Percentiles rank a stretch among this genome's conserved stretches.
These are phyloP conservation scores for Diaphora mendica DNA, from an alignment of 2,888 invertebrate species.

Conservation along the genomic window DNA sequence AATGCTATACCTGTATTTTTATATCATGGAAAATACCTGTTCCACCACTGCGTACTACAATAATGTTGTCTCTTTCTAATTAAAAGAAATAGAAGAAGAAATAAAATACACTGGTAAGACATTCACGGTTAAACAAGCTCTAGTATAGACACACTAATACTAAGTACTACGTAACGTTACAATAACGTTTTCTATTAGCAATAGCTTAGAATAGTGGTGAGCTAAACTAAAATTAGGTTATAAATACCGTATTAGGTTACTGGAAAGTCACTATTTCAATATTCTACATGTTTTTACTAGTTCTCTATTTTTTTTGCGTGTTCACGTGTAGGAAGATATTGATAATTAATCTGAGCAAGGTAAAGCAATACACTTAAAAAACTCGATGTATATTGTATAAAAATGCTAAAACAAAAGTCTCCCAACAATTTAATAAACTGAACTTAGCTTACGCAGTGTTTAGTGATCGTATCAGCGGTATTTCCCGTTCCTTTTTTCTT, in stretches of 20 bases:
- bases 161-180: background rate
- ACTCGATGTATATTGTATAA: constrained; percentile 62
- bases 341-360: constrained; percentile 35
- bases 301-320: background rate
- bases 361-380: constrained; percentile 29
- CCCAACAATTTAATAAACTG: constrained; percentile 22
- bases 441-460: constrained; percentile 25
- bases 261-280: constrained; percentile 19
- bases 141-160: background rate
- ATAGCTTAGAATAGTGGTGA: constrained; percentile 10
- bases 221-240: background rate
- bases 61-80: background rate
- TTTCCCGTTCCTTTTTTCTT: constrained; percentile 18
- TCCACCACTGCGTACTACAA: background rate
- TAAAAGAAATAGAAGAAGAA: background rate
- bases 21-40: no score
- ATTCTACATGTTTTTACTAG: constrained; percentile 17
- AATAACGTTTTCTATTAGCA: background rate
- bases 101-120: background rate
- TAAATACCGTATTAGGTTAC: constrained; percentile 10
- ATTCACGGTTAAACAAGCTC: background rate
- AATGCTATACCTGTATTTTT: no score
- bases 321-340: background rate
- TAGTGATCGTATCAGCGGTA: constrained; percentile 25
- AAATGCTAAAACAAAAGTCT: constrained; percentile 49